A percentile compares a stretch with the other conserved stretches of the same genome.
Conservation (phyloP, 92 coral and sea anemone species). For the Hydrozoanthus gracilis region DNA sequence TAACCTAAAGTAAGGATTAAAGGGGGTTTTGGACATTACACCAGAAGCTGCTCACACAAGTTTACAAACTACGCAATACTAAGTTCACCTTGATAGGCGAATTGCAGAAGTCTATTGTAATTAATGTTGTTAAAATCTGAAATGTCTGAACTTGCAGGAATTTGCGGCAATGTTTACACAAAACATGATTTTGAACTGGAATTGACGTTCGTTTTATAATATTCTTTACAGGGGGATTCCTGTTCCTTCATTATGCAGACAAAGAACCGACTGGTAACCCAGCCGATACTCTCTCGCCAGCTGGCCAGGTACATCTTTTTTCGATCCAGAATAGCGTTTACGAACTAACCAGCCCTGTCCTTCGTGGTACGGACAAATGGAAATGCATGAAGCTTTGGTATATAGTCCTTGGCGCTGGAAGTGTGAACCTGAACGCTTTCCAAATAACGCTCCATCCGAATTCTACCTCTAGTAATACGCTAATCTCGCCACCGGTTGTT, state of each 20-base stretch:
- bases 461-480: background rate
- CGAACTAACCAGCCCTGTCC: conserved; percentile 12
- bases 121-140: too few relatives aligned
- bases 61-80: too few relatives aligned
- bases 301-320: background rate
- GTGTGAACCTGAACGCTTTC: background rate
- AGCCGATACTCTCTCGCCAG: too few relatives aligned
- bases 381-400: conserved; percentile 32
- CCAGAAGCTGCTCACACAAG: too few relatives aligned
- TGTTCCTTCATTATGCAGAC: background rate
- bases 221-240: background rate
- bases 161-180: background rate
- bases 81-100: too few relatives aligned
- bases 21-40: too few relatives aligned
- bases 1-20: too few relatives aligned
- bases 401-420: background rate
- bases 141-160: background rate
- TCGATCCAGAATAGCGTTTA: background rate
- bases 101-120: too few relatives aligned
- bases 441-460: background rate
- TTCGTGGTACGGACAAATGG: conserved; percentile 19
- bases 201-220: background rate
- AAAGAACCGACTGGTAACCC: background rate
- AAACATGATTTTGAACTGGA: too few relatives aligned
- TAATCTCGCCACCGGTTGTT: background rate